These are phyloP conservation scores for Ursus arctos DNA, from an alignment of 2,113 vertebrate species.

Conservation along the genomic window DNA sequence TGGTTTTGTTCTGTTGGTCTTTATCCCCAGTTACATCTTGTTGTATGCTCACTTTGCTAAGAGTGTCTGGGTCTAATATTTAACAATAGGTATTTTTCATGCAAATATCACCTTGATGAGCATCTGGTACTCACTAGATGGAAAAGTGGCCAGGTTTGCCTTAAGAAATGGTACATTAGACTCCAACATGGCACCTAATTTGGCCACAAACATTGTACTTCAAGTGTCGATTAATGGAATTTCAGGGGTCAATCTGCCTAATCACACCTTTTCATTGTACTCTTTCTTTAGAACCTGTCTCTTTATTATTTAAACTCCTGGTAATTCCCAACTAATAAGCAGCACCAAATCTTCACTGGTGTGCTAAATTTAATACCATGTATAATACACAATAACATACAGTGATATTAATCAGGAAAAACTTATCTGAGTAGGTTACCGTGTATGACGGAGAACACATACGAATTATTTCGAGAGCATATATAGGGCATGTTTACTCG, in stretches of 20 bases:
- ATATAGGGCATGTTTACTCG: neutral
- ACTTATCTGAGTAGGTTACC: neutral
- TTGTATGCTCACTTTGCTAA: neutral
- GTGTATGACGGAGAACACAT: neutral
- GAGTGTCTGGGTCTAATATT: neutral
- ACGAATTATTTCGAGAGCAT: neutral
- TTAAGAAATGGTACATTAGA: neutral
- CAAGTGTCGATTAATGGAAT: neutral
- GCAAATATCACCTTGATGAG: neutral
- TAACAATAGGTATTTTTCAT: conserved; percentile 27
- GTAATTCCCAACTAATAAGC: neutral
- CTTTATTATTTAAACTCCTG: neutral
- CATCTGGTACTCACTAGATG: neutral
- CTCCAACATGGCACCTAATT: neutral
- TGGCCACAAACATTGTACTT: neutral
- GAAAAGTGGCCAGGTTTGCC: neutral
- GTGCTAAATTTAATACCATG: conserved; percentile 2
- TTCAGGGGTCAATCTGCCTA: neutral
- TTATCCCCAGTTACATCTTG: neutral
- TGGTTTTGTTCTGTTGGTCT: neutral
- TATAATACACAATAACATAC: neutral
- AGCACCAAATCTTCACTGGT: neutral
- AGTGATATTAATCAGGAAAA: neutral
- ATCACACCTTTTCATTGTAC: neutral
- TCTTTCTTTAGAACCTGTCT: neutral